Base-by-base conservation (phyloP, 30 jellyfish, hydroid and myxozoan species). In the Hydractinia echinata region DNA sequence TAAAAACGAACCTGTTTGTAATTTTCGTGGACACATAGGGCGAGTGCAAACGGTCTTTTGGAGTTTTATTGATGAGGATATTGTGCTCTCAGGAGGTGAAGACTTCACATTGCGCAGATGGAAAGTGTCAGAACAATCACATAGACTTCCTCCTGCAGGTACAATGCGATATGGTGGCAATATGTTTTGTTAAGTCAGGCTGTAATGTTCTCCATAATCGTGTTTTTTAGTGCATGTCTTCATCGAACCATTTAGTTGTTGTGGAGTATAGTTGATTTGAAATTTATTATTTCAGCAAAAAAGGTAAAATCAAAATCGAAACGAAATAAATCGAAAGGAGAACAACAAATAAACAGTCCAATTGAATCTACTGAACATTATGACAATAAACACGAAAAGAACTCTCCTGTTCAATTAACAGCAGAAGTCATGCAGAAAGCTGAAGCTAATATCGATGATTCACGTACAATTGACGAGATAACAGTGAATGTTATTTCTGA, bases 11-110 rank as follows among this genome's bases (percentile, higher is more conserved):
- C 91, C 88, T 20, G 61, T 92, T 7, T 95, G 90, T 8, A 86
- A 92, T 60, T 92, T 54, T 69, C 83, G 95, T 16, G 88, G 94
- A 10, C 98, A 92, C 67, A 18, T 50, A 6, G 96, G 98, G 13
- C 93, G 95, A n/a, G 96, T 92, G 21, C 85, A 81, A 6, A 68
- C 91, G 44, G 92, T 92, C 11, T 67, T 83, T 1, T 92, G 98
- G 98, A 86, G 96, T 67, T 79, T 58, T 60, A 78, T 83, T 72
- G 93, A 86, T 66, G 68, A 82, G 58, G 95, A 92, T 84, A 66
- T 84, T 48, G 51, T 92, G 18, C 87, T 71, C 55, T 82, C 96
- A 21, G 98, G 98, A 9, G 92, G 95, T 8, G 98, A 92, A 83
- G 98, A 92, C 39, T 92, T 92, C 73, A 82, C 92, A 13, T 53